Percentiles rank a stretch among this genome's conserved stretches.
Evolutionary conservation across 2,797 vertebrate species (phyloP).

Genomic region (Otolemur crassicaudatus): DNA sequence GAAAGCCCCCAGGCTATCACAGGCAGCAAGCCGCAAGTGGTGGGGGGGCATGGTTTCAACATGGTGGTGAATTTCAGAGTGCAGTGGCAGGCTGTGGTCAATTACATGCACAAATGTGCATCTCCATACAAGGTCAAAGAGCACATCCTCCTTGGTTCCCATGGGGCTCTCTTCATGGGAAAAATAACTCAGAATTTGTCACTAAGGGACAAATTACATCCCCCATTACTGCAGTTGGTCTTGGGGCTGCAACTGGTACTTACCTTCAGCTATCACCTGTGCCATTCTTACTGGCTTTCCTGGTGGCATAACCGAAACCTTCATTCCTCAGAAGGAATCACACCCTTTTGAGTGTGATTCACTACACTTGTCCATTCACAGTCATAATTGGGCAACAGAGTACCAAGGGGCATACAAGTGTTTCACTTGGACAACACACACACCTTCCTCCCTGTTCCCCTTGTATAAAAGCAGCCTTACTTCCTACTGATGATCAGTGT

Average conservation of each 20-base stretch:
- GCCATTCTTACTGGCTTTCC: neutral
- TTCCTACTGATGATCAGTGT: neutral
- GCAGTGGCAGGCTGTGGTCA: neutral
- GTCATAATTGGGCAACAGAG: neutral
- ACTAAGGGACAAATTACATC: neutral
- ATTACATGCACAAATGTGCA: neutral
- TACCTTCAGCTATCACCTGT: neutral
- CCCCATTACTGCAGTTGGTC: neutral
- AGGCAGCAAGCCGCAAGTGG: neutral
- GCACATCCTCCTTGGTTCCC: neutral
- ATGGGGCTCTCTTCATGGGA: neutral
- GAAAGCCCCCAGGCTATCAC: neutral
- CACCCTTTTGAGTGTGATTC: neutral
- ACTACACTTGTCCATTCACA: neutral
- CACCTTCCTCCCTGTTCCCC: neutral
- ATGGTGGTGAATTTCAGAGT: neutral
- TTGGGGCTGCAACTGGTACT: neutral
- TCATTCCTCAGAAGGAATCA: conserved; percentile 24
- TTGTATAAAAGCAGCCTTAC: neutral
- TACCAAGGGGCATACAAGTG: neutral
- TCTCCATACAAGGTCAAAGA: neutral
- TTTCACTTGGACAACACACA: neutral
- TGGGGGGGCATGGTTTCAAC: neutral
- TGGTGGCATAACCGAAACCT: neutral
- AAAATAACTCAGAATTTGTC: neutral